Base-by-base conservation (phyloP, 1,140 invertebrate genomes). In the Drosophila yakuba region DNA sequence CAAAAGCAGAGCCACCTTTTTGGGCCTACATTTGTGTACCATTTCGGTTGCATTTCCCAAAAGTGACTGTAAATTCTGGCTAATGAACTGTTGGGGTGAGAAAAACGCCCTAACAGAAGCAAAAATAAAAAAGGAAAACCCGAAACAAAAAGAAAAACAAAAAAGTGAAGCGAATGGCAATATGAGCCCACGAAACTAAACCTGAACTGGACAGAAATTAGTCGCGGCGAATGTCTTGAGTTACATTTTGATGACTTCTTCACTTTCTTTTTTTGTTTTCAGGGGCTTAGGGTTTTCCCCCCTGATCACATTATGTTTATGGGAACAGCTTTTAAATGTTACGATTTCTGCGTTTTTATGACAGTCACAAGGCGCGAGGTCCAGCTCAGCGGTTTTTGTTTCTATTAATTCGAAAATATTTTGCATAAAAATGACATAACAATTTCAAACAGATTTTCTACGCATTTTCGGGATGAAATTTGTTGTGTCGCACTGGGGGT, bases 211-310 rank as follows among this genome's bases (percentile, higher is more conserved):
- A 78, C 68, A 62, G 72, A 77, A 89, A 88, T 88, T 88, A 88
- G 84, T 89, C 80, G 36, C 64, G 64, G 73, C 61, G 61, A 81
- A 64, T 71, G 83, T 89, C 84, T 88, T 88, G 72, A 88, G 83
- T 88, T 88, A 88, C 84, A 88, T 89, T 88, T 88, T 88, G 83
- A 88, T 88, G 85, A 84, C 84, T 90, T 88, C 80, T 89, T 84
- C 68, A 66, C 64, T 67, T 88, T 80, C 44, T 14, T 50, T 17
- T 17, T 17, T 35, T 15, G 20, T 72, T 71, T 52, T 14, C 15
- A 10, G 17, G 28, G 12, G 45, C 54, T 45, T 45, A 14, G 45
- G 50, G 54, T 58, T 62, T 60, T 55, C 28, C 47, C 28, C 50
- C 28, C 32, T 78, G 55, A 72, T 82, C 60, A 76, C 77, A 84